These are phyloP conservation scores for Amiota minor DNA, from an alignment of 2,888 invertebrate genomes.

Conservation along the genomic window DNA sequence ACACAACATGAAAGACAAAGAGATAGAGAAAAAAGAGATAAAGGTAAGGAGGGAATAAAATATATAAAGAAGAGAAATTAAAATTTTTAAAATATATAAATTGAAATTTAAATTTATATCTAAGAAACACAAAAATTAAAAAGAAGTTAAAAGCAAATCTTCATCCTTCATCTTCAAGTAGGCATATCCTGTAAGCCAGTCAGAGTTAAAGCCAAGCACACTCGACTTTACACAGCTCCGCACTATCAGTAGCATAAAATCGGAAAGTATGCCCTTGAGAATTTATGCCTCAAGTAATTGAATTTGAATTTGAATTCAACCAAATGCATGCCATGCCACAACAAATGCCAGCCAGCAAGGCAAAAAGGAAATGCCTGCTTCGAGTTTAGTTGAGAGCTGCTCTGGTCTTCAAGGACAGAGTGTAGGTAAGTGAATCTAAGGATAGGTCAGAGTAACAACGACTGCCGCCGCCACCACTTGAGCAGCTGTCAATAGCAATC, in stretches of 20 bases:
- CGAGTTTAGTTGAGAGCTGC: conserved; percentile 15
- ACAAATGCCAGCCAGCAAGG: background rate
- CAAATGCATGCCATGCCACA: conserved; percentile 14
- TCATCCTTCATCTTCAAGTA: too few relatives aligned
- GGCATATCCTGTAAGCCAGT: too few relatives aligned
- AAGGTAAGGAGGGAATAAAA: background rate
- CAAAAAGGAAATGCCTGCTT: background rate
- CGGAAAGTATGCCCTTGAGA: conserved; percentile 48
- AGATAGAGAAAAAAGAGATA: background rate
- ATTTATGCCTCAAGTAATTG: conserved; percentile 47
- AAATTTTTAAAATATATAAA: background rate
- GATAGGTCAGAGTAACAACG: background rate
- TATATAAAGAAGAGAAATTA: conserved; percentile 5
- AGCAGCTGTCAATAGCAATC: conserved; percentile 55
- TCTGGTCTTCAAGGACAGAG: background rate
- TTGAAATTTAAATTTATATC: conserved; percentile 21
- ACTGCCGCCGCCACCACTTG: conserved; percentile 33
- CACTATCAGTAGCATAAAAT: conserved; percentile 38
- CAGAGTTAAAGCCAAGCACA: too few relatives aligned
- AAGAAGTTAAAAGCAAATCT: too few relatives aligned
- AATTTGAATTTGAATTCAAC: conserved; percentile 46
- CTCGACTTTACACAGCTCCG: background rate
- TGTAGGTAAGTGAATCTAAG: background rate
- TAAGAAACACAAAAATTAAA: conserved; percentile 21
- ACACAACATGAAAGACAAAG: background rate